phyloP scores from a whole-genome alignment of 2,888 invertebrate species.

The Slavum lentiscoides region DNA sequence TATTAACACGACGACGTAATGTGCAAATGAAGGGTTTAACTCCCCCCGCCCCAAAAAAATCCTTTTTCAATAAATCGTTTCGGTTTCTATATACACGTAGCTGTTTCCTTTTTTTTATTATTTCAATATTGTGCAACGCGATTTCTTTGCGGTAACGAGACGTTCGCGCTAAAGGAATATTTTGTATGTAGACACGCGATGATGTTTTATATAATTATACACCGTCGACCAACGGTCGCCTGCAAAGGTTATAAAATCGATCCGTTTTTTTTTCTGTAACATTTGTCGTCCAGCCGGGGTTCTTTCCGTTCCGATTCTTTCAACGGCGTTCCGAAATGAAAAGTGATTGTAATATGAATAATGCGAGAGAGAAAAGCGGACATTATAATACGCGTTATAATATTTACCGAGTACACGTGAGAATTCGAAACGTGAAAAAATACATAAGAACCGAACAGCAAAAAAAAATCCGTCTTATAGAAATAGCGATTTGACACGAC shows the following conservation, averaged over 20 bases:
- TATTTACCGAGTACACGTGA: neutral
- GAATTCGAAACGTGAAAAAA: too few species aligned
- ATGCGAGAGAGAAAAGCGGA: neutral
- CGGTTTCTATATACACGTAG: neutral
- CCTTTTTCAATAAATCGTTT: constrained; percentile 14
- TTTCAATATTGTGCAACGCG: constrained; percentile 16
- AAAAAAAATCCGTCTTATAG: too few species aligned
- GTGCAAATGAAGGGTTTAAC: neutral
- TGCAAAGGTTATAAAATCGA: neutral
- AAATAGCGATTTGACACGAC: too few species aligned
- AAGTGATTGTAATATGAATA: neutral
- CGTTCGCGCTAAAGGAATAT: neutral
- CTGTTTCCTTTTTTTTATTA: neutral
- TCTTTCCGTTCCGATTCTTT: neutral
- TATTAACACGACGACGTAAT: neutral
- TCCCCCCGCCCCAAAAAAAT: too few species aligned
- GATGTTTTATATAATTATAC: too few species aligned
- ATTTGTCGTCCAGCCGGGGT: neutral
- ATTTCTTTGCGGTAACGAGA: neutral
- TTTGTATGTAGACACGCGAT: too few species aligned
- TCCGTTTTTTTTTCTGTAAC: neutral
- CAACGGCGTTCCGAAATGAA: neutral
- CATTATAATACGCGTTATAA: neutral
- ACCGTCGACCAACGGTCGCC: neutral
- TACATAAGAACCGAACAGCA: too few species aligned